These are phyloP conservation scores for Melospiza georgiana DNA, from an alignment of 2,113 vertebrate genomes.

Conservation along the genomic window DNA sequence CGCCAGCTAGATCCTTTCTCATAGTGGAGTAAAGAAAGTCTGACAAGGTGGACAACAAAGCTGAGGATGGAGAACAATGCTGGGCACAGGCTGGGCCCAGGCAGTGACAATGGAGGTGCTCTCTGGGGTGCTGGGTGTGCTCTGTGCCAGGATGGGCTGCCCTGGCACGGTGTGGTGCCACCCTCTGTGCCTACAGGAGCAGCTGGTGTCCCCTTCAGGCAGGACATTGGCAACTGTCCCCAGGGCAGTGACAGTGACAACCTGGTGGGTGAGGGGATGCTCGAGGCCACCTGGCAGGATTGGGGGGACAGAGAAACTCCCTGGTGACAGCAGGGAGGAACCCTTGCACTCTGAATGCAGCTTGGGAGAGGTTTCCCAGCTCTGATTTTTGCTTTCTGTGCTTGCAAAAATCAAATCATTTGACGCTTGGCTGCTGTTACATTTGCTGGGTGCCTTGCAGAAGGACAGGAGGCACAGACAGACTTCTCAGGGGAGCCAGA, in stretches of 20 bases:
- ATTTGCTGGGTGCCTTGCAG: not conserved
- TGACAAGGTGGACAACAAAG: slow-evolving; percentile 29
- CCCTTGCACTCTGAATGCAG: not conserved
- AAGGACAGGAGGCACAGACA: not conserved
- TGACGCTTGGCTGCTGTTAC: accelerated
- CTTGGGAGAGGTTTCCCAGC: not conserved
- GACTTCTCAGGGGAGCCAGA: not conserved
- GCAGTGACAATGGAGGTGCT: not conserved
- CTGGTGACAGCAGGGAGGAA: not conserved
- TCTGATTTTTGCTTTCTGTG: not conserved
- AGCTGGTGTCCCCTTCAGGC: not conserved
- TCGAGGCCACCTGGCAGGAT: not conserved
- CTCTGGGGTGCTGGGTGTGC: not conserved
- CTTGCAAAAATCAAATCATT: not conserved
- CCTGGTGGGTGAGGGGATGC: not conserved
- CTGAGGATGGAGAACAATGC: not conserved
- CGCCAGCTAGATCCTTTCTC: slow-evolving; percentile 45
- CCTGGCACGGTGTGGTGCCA: not conserved
- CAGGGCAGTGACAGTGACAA: not conserved
- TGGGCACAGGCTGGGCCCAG: not conserved
- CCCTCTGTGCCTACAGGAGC: not conserved
- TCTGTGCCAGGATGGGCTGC: not conserved
- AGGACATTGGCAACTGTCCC: not conserved
- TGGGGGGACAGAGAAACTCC: not conserved
- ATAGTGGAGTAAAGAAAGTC: slow-evolving; percentile 18